Percentiles rank a stretch among this genome's conserved stretches.
These are phyloP conservation scores for Plebejus melissa DNA, from an alignment of 2,888 invertebrate species.

Conservation along the genomic window DNA sequence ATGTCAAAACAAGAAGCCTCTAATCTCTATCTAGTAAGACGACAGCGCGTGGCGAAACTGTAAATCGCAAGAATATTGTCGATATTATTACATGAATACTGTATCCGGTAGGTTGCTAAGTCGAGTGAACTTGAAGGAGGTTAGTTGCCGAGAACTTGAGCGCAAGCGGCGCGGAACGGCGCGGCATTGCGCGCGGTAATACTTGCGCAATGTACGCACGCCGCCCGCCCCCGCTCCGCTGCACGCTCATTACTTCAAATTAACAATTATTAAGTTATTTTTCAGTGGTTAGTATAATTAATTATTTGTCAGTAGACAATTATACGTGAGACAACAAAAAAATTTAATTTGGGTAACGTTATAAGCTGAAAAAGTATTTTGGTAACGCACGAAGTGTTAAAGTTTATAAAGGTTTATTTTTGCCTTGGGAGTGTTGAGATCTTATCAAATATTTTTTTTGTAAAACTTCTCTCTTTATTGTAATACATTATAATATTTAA, in stretches of 20 bases:
- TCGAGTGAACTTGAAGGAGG: slow-evolving; percentile 56
- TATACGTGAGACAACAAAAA: background rate
- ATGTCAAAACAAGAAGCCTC: background rate
- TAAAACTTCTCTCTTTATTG: background rate
- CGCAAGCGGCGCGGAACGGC: slow-evolving; percentile 42
- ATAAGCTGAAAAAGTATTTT: no score
- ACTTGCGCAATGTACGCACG: slow-evolving; percentile 58
- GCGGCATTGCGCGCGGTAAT: slow-evolving; percentile 43
- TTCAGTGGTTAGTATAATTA: background rate
- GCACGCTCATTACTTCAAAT: background rate
- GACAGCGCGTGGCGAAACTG: slow-evolving; percentile 20
- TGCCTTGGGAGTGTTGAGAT: no score
- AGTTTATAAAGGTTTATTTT: no score
- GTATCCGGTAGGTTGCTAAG: slow-evolving; percentile 29
- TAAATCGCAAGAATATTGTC: slow-evolving; percentile 15
- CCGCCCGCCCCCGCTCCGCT: background rate
- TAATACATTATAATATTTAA: background rate
- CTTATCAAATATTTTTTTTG: no score
- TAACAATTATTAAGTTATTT: background rate
- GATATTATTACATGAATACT: slow-evolving; percentile 14
- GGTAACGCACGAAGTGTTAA: no score
- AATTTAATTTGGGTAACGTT: background rate
- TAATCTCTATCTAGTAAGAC: background rate
- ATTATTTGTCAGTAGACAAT: background rate
- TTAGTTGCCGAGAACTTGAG: slow-evolving; percentile 72